Percentiles rank a stretch among this genome's conserved stretches.
Evolutionary conservation across 2,797 vertebrate species (phyloP).

Genomic region (Pangasius macronema): DNA sequence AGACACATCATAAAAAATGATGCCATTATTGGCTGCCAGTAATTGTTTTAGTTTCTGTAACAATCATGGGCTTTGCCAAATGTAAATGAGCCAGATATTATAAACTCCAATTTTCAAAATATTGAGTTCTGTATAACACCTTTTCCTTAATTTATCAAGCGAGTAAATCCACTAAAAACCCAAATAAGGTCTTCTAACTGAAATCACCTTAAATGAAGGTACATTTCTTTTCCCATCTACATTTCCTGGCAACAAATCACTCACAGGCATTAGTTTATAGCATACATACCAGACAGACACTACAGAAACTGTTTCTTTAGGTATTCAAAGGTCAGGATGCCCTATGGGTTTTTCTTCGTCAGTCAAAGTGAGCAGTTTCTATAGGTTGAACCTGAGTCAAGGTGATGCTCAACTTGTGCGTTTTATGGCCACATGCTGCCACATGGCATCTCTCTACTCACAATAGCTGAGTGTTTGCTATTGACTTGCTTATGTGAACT

Average conservation of each 20-base stretch:
- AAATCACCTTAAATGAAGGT: not conserved
- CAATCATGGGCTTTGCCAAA: slow-evolving; percentile 16
- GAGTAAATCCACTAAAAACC: not conserved
- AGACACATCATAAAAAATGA: slow-evolving; percentile 42
- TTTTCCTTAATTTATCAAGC: not conserved
- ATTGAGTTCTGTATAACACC: slow-evolving; percentile 21
- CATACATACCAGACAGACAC: not conserved
- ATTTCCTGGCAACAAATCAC: not conserved
- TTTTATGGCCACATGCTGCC: not conserved
- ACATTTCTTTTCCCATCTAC: not conserved
- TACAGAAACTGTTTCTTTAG: not conserved
- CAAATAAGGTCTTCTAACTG: not conserved
- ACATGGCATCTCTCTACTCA: not conserved
- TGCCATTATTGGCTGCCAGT: slow-evolving; percentile 39
- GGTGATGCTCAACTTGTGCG: not conserved
- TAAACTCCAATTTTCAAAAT: slow-evolving; percentile 3
- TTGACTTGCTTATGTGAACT: not conserved
- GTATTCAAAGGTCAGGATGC: not conserved
- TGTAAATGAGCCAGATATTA: slow-evolving; percentile 24
- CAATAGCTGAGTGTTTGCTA: not conserved
- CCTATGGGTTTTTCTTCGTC: not conserved
- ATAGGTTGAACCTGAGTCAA: not conserved
- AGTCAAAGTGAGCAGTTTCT: not conserved
- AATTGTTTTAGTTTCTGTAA: slow-evolving; percentile 44
- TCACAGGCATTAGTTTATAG: not conserved